These are phyloP conservation scores for Andrena camellia DNA, from an alignment of 2,888 invertebrate species.

Conservation along the genomic window DNA sequence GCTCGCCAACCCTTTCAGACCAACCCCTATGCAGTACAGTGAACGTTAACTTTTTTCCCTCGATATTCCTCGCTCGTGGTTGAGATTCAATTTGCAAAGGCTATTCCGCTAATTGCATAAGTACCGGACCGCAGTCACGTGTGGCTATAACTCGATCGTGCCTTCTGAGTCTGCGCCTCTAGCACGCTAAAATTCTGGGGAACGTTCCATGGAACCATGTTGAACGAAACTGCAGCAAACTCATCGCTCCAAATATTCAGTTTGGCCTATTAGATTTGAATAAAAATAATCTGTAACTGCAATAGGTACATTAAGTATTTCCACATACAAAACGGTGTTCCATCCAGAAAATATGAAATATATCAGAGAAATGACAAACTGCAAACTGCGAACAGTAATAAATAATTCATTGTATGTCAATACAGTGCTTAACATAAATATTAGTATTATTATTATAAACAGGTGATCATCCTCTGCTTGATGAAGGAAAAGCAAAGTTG, in stretches of 20 bases:
- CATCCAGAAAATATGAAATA: no score
- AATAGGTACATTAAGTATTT: no score
- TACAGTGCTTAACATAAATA: no score
- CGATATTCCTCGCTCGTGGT: slow-evolving; percentile 68
- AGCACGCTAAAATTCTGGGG: slow-evolving; percentile 32
- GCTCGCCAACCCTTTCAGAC: slow-evolving; percentile 47
- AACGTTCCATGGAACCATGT: slow-evolving; percentile 35
- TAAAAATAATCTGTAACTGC: no score
- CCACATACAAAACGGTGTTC: no score
- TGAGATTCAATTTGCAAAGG: slow-evolving; percentile 76
- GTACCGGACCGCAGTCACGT: slow-evolving; percentile 70
- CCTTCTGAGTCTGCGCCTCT: slow-evolving; percentile 56
- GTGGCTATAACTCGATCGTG: slow-evolving; percentile 63
- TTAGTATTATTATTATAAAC: no score
- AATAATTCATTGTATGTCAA: no score
- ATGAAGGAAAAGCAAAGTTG: no score
- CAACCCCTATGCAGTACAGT: slow-evolving; percentile 60
- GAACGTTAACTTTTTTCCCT: slow-evolving; percentile 69
- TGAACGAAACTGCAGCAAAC: slow-evolving; percentile 23
- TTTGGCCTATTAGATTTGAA: not conserved
- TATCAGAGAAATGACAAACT: no score
- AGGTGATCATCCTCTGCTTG: no score
- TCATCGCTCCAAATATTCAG: not conserved
- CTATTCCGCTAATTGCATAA: slow-evolving; percentile 77
- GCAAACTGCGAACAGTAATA: no score